Base-by-base conservation (phyloP, 2,888 invertebrate genomes). In the Odontothrips loti region DNA sequence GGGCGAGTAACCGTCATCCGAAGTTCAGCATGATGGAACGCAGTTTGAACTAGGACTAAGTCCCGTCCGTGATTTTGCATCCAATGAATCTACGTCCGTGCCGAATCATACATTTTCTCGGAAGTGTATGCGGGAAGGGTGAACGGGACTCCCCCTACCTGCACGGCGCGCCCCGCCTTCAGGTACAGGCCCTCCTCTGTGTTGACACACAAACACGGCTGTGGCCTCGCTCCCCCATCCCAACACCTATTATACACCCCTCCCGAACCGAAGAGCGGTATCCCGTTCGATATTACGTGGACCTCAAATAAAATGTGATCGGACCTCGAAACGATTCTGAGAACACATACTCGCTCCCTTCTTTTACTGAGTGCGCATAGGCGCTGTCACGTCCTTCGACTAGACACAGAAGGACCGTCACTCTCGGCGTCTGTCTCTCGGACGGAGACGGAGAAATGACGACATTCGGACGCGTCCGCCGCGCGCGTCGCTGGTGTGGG, bases 191-290 rank as follows among this genome's bases (percentile, higher is more conserved):
- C 68, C 58, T 58, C 58, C 58, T 58, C 20, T 10, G 68, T 75
- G 68, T 75, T 23, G 68, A 75, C 68, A 75, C 68, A 75, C 68
- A 75, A 75, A 75, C 68, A 75, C 27, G 68, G 68, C 68, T 75
- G 68, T 23, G 68, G 68, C 12, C 27, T 27, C 23, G 11, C 68
- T 75, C 68, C 68, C 51, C 12, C 51, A 51, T 20, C 68, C 27
- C 68, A 8, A 27, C 68, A 11, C 68, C 68, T 27, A 23, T 75
- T 75, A 27, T 75, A 27, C 11, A 27, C 27, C 68, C 68, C 8
- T 75, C 68, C 34, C 34, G 3, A 6, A 43, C n/a, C n/a, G n/a
- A 43, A 43, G 34, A 43, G 34, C 34, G 34, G 34, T 43, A 43
- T 43, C 34, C 34, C 34, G 34, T 6, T 4, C 34, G 34, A 4